These are phyloP conservation scores for Melieria picta DNA, from an alignment of 2,888 invertebrate genomes.

Conservation along the genomic window DNA sequence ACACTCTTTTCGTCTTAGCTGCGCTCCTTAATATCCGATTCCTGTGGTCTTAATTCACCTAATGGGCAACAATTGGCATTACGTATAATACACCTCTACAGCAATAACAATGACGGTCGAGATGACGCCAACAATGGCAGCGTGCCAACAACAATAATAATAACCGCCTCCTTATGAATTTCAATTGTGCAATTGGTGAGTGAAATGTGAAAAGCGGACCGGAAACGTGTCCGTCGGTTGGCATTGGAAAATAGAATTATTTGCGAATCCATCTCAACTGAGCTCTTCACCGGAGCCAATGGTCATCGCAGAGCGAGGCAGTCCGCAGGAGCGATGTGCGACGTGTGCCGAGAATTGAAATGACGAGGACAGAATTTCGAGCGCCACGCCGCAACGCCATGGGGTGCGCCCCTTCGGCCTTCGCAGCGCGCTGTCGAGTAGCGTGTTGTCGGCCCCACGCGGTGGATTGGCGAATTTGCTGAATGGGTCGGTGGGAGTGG, in stretches of 20 bases:
- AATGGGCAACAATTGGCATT: constrained; percentile 13
- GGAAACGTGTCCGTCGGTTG: background rate
- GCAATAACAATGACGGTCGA: background rate
- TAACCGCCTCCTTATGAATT: constrained; percentile 33
- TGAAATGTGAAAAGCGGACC: background rate
- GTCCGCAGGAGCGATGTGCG: too few species aligned
- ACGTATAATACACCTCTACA: background rate
- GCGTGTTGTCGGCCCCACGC: too few species aligned
- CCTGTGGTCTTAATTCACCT: constrained; percentile 31
- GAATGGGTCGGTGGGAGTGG: background rate
- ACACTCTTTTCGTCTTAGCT: too few species aligned
- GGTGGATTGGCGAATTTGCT: background rate
- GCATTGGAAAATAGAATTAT: constrained; percentile 25
- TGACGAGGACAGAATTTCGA: too few species aligned
- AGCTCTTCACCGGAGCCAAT: constrained; percentile 29
- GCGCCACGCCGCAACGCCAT: too few species aligned
- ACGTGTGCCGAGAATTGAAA: too few species aligned
- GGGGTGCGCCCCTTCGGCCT: too few species aligned
- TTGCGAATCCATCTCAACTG: constrained; percentile 21
- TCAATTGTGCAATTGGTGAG: constrained; percentile 5
- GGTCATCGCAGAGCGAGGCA: background rate
- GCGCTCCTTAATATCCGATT: background rate
- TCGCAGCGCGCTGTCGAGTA: too few species aligned
- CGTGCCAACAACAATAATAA: constrained; percentile 18
- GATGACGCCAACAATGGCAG: constrained; percentile 4